A percentile compares a stretch with the other conserved stretches of the same genome.
These are phyloP conservation scores for Aspidapion aeneum DNA, from an alignment of 2,888 invertebrate genomes.

Conservation along the genomic window DNA sequence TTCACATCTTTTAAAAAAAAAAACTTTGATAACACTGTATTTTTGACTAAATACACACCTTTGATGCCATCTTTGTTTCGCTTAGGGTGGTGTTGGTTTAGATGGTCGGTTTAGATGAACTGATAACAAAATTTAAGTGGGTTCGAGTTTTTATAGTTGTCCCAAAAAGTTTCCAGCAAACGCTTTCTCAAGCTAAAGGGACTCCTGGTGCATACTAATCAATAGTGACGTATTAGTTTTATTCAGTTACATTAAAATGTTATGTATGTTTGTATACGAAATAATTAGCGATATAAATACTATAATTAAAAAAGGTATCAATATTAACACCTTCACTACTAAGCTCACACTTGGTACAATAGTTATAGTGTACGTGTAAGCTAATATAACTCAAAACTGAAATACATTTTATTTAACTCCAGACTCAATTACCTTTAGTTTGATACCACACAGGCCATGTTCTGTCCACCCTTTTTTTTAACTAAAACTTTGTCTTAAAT, in stretches of 20 bases:
- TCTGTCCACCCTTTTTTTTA: too few relatives aligned
- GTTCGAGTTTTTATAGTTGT: conserved; percentile 32
- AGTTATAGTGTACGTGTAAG: too few relatives aligned
- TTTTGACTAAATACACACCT: conserved; percentile 31
- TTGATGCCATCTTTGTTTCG: conserved; percentile 30
- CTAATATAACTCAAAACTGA: too few relatives aligned
- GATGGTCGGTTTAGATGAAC: conserved; percentile 31
- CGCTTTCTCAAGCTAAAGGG: conserved; percentile 32
- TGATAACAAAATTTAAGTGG: conserved; percentile 30
- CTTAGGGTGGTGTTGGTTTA: conserved; percentile 10
- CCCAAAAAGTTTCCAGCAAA: conserved; percentile 21
- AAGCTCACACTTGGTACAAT: too few relatives aligned
- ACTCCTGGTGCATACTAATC: conserved; percentile 26
- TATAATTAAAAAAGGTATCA: too few relatives aligned
- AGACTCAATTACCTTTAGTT: too few relatives aligned
- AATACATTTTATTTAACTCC: too few relatives aligned
- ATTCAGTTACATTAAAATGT: neutral
- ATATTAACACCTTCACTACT: too few relatives aligned
- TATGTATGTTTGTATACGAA: neutral
- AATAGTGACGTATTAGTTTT: neutral
- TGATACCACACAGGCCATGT: too few relatives aligned
- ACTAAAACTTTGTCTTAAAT: too few relatives aligned
- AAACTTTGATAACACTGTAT: too few relatives aligned
- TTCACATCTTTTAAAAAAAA: too few relatives aligned
- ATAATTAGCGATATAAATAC: neutral